Percentiles rank a stretch among this genome's conserved stretches.
Evolutionary conservation across 2,113 vertebrate genomes (phyloP).

Genomic region (Forbesichthys papilliferus): DNA sequence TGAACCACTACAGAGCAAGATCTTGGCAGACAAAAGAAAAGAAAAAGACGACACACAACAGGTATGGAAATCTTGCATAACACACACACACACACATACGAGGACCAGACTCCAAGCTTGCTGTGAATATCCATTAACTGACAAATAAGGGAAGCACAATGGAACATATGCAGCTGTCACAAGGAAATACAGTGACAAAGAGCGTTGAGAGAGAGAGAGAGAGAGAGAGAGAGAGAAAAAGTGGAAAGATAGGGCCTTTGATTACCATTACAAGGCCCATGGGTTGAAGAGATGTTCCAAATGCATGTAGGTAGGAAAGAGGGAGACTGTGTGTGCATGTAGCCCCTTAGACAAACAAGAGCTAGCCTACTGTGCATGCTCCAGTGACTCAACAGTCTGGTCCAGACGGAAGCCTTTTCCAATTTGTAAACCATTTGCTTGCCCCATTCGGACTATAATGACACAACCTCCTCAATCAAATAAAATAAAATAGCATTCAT

Average conservation of each 20-base stretch:
- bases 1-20: slow-evolving; percentile 70
- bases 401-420: slow-evolving; percentile 2
- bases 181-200: slow-evolving; percentile 39
- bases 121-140: slow-evolving; percentile 87
- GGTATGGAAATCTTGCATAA: slow-evolving; percentile 77
- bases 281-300: slow-evolving; percentile 65
- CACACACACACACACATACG: slow-evolving; percentile 75
- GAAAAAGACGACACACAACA: slow-evolving; percentile 70
- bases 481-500: slow-evolving; percentile 15
- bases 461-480: background rate
- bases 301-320: slow-evolving; percentile 66
- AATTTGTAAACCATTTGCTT: background rate
- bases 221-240: slow-evolving; percentile 51
- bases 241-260: slow-evolving; percentile 68
- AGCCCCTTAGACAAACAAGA: slow-evolving; percentile 36
- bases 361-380: slow-evolving; percentile 23
- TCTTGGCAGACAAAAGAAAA: slow-evolving; percentile 71
- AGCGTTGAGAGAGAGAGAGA: slow-evolving; percentile 43
- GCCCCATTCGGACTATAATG: background rate
- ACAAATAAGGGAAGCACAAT: slow-evolving; percentile 85
- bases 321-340: slow-evolving; percentile 42
- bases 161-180: slow-evolving; percentile 75
- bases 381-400: slow-evolving; percentile 25
- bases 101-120: slow-evolving; percentile 84
- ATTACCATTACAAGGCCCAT: slow-evolving; percentile 86